Evolutionary conservation across 2,888 invertebrate genomes (phyloP), one percentile per base, ranked within the genome.

Genomic region (Hesperia comma): DNA sequence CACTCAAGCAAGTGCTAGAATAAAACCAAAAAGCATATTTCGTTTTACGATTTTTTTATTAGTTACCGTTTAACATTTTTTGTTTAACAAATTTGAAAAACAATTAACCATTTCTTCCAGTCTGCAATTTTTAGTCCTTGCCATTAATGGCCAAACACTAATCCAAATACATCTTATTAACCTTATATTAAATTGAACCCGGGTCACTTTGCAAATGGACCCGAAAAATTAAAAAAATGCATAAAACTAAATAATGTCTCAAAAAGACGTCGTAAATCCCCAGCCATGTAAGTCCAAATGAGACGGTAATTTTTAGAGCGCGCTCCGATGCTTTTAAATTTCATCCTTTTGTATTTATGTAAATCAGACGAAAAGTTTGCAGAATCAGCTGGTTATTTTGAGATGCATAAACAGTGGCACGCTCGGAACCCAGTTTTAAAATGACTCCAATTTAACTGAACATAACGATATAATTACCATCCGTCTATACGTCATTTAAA

Each of bases 261-360:
- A 15, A 54, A 43, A 40, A 53, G 41, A 54, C 40, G 37, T 6
- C 15, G 8, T 60, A 60, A 61, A n/a, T 61, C 37, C 51, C 15
- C 53, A 26, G 40, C 21, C 21, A 61, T 53, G 40, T 41, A 40
- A 37, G 37, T 40, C 40, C 26, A 53, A 61, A 61, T 53, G 26
- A 41, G 51, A 53, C 40, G 19, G 15, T 61, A 53, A 51, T 61
- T 61, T 61, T 53, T 19, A 19, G 53, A 53, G 53, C 19, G 32
- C 62, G 41, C 33, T 63, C 55, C 33, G 43, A 46, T 63, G 63
- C 14, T 63, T 63, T 55, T 41, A 63, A 63, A 33, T 63, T 63
- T n/a, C n/a, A 63, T 55, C 41, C 43, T 63, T 62, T 63, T 19
- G 54, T 55, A 33, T 55, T 63, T 55, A 63, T 55, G 55, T 41